Conservation (phyloP, 2,113 vertebrate species). For the Charadrius vociferus region DNA sequence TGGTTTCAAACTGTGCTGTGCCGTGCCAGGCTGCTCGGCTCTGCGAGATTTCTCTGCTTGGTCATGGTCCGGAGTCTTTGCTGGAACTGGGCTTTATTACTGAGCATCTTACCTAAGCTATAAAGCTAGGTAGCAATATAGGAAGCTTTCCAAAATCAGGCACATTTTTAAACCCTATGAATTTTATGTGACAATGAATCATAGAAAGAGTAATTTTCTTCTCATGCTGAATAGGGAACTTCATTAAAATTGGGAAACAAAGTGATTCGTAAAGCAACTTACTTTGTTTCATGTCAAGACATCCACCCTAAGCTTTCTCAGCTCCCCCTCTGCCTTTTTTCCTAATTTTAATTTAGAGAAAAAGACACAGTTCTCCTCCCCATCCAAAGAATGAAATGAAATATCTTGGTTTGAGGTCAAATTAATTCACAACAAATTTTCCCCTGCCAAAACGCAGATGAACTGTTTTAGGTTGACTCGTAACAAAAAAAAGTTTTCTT, state of each 20-base stretch:
- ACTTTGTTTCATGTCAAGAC: neutral
- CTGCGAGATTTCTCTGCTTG: conserved; percentile 35
- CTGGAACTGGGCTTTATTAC: neutral
- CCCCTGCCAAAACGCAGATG: neutral
- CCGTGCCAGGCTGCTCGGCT: neutral
- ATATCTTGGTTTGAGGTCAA: neutral
- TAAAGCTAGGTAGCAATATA: neutral
- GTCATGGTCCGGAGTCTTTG: conserved; percentile 21
- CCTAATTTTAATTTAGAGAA: neutral
- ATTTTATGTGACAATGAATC: neutral
- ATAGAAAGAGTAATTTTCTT: neutral
- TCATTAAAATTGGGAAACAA: neutral
- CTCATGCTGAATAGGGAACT: neutral
- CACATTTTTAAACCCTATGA: neutral
- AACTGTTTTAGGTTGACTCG: neutral
- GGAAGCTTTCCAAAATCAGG: neutral
- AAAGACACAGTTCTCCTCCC: neutral
- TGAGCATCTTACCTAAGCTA: neutral
- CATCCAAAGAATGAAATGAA: neutral
- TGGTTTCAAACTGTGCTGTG: neutral
- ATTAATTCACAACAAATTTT: neutral
- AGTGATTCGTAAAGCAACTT: neutral
- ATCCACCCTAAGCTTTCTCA: neutral
- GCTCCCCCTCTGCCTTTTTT: neutral
- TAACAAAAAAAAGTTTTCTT: neutral